These are phyloP conservation scores for Gnathonemus echidnorhynchus DNA, from an alignment of 2,113 vertebrate species.

Conservation along the genomic window DNA sequence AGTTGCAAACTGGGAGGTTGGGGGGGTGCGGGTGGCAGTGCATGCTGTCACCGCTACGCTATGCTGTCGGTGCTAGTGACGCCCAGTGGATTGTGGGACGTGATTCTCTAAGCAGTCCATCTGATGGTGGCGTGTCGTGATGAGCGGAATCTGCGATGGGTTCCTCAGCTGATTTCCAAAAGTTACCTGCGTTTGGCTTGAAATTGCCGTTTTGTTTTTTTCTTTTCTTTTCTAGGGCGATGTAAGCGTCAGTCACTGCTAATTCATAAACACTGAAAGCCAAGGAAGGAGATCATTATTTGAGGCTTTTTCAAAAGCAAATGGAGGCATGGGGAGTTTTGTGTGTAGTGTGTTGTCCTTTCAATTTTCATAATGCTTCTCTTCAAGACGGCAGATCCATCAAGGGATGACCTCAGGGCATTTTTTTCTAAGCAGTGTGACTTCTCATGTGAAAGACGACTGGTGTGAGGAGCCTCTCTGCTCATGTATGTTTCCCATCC, in stretches of 20 bases:
- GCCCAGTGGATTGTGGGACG: neutral
- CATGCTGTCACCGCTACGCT: neutral
- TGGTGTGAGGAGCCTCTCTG: neutral
- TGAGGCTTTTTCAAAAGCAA: neutral
- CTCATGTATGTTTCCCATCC: neutral
- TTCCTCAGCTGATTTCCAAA: neutral
- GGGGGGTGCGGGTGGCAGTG: neutral
- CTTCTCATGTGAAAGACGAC: neutral
- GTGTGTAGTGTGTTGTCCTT: neutral
- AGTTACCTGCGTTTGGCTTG: neutral
- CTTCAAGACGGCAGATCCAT: neutral
- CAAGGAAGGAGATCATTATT: neutral
- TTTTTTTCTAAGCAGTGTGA: neutral
- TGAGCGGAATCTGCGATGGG: neutral
- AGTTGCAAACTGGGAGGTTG: neutral
- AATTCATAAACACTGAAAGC: neutral
- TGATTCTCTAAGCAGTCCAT: neutral
- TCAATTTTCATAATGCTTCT: neutral
- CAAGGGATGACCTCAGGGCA: neutral
- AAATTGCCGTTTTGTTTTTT: neutral
- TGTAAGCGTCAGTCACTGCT: neutral
- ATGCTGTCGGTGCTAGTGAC: neutral
- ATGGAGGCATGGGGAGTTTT: neutral
- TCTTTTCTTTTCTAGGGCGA: neutral
- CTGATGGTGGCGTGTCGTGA: neutral